Conservation (phyloP, 92 coral and sea anemone genomes). For the Parazoanthus atlanticus region DNA sequence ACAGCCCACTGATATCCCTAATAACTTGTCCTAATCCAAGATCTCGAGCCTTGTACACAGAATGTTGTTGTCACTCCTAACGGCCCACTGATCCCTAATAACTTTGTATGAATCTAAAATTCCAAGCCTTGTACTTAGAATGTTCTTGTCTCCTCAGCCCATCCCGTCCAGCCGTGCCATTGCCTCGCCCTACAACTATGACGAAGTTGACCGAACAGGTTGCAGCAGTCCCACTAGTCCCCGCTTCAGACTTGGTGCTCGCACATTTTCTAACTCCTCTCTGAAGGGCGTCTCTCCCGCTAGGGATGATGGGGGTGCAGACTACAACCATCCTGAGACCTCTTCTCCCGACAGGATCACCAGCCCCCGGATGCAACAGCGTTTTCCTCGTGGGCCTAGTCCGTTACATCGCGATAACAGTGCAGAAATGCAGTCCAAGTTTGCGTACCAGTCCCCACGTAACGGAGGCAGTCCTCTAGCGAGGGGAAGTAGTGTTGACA, state of each 20-base stretch:
- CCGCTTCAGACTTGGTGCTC: slow-evolving; percentile 87
- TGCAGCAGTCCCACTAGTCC: slow-evolving; percentile 71
- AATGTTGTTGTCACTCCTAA: too few relatives aligned
- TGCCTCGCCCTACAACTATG: slow-evolving; percentile 69
- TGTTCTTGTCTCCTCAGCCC: slow-evolving; percentile 53
- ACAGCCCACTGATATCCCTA: too few relatives aligned
- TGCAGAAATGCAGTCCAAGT: slow-evolving; percentile 57
- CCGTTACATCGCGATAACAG: slow-evolving; percentile 73
- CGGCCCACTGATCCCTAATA: too few relatives aligned
- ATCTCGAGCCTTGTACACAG: too few relatives aligned
- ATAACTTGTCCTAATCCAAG: too few relatives aligned
- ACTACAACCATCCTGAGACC: slow-evolving; percentile 8
- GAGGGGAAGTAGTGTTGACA: slow-evolving; percentile 35
- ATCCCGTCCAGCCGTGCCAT: slow-evolving; percentile 69
- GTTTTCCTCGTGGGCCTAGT: slow-evolving; percentile 33
- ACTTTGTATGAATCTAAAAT: too few relatives aligned
- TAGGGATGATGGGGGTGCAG: slow-evolving; percentile 50
- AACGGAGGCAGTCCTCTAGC: slow-evolving; percentile 66
- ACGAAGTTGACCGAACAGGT: slow-evolving; percentile 64
- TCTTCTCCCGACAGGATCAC: slow-evolving; percentile 32
- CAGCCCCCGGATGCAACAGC: slow-evolving; percentile 29
- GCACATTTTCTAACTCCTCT: slow-evolving; percentile 86
- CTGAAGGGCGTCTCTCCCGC: slow-evolving; percentile 65
- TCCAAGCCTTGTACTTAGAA: background rate
- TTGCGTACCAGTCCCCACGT: slow-evolving; percentile 66